These are phyloP conservation scores for Lapara coniferarum DNA, from an alignment of 2,888 invertebrate species.

Conservation along the genomic window DNA sequence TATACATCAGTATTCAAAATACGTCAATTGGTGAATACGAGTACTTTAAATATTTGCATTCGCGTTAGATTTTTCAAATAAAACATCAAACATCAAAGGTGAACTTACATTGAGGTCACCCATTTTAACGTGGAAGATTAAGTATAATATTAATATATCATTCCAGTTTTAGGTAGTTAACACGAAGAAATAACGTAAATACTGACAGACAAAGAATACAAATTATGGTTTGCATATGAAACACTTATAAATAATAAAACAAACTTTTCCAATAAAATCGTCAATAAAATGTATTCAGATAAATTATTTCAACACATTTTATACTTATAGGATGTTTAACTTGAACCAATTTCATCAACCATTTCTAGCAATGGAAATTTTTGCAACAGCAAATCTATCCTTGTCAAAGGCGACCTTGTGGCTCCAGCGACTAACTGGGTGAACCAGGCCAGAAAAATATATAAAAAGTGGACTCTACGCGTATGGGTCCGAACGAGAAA, in stretches of 20 bases:
- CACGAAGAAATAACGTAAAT: too few species aligned
- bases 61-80: conserved; percentile 36
- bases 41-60: conserved; percentile 21
- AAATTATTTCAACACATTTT: too few species aligned
- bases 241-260: too few species aligned
- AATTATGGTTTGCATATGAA: too few species aligned
- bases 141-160: not conserved
- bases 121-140: not conserved
- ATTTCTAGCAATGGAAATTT: conserved; percentile 32
- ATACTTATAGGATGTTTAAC: not conserved
- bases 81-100: conserved; percentile 35
- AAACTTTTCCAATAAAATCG: too few species aligned
- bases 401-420: conserved; percentile 65
- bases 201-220: too few species aligned
- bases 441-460: conserved; percentile 71
- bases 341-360: not conserved
- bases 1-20: conserved; percentile 1
- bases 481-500: conserved; percentile 64
- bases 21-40: not conserved
- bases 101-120: conserved; percentile 10
- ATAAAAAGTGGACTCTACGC: conserved; percentile 72
- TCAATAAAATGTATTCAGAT: too few species aligned
- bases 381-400: conserved; percentile 44
- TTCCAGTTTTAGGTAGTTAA: too few species aligned
- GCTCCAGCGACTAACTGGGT: conserved; percentile 52